These are phyloP conservation scores for Sphaeridia pumilis DNA, from an alignment of 2,888 invertebrate species.

Conservation along the genomic window DNA sequence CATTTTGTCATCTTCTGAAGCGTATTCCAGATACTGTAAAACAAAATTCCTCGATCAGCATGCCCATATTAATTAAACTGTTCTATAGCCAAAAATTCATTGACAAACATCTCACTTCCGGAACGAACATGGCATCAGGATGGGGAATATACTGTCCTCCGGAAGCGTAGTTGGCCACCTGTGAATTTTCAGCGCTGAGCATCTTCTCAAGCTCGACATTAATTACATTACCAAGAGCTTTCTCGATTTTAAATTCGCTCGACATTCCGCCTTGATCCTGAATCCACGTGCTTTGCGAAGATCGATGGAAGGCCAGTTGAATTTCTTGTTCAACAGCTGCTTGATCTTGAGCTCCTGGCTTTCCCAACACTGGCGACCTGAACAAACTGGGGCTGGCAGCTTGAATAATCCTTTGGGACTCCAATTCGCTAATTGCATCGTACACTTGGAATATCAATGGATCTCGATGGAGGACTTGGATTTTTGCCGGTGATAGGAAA, in stretches of 20 bases:
- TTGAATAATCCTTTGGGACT: slow-evolving; percentile 13
- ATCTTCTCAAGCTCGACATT: slow-evolving; percentile 1
- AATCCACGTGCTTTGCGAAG: slow-evolving; percentile 27
- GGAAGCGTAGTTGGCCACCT: slow-evolving; percentile 43
- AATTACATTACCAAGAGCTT: slow-evolving; percentile 14
- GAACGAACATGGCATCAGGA: slow-evolving; percentile 34
- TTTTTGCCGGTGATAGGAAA: slow-evolving; percentile 20
- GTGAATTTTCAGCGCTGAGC: slow-evolving; percentile 15
- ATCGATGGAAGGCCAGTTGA: slow-evolving; percentile 12
- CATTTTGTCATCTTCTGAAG: neutral
- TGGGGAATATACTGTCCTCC: slow-evolving; percentile 44
- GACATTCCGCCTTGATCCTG: slow-evolving; percentile 2
- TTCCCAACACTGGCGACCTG: slow-evolving; percentile 10
- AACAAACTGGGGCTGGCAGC: slow-evolving; percentile 14
- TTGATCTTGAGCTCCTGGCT: neutral
- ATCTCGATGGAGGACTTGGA: slow-evolving; percentile 23
- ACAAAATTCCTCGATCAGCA: too few species aligned
- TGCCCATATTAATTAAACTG: too few species aligned
- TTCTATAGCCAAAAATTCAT: neutral
- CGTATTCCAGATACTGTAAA: neutral
- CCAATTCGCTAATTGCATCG: slow-evolving; percentile 17
- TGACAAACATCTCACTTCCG: slow-evolving; percentile 12
- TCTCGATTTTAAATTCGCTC: neutral
- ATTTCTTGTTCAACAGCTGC: neutral
- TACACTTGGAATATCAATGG: slow-evolving; percentile 24